Percentiles rank a stretch among this genome's conserved stretches.
Evolutionary conservation across 2,797 vertebrate genomes (phyloP).

Genomic region (Simalia tracyae): DNA sequence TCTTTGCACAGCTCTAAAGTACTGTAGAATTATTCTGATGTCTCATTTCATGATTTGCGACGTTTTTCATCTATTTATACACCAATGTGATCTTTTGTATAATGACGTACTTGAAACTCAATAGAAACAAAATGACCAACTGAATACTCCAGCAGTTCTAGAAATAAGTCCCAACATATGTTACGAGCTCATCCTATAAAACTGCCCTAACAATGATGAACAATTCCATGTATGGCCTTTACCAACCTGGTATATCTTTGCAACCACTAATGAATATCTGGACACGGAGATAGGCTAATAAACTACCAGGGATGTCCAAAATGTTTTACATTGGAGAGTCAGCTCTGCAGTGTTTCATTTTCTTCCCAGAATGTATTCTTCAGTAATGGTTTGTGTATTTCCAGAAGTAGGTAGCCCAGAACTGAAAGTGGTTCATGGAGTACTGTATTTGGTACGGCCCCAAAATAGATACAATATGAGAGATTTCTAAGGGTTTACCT

Average conservation of each 20-base stretch:
- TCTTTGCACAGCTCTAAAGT: neutral
- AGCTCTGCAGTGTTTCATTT: neutral
- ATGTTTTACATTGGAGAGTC: neutral
- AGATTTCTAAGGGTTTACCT: neutral
- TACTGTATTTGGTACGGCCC: neutral
- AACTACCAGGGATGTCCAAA: neutral
- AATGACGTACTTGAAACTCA: slow-evolving; percentile 30
- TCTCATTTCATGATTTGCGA: slow-evolving; percentile 20
- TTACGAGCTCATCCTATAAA: neutral
- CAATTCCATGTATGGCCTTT: neutral
- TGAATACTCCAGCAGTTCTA: slow-evolving; percentile 50
- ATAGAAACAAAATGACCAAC: slow-evolving; percentile 50
- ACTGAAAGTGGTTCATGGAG: neutral
- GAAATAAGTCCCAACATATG: neutral
- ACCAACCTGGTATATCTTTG: neutral
- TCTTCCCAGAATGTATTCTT: neutral
- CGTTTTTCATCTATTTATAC: slow-evolving; percentile 39
- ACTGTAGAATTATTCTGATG: slow-evolving; percentile 33
- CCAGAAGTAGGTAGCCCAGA: neutral
- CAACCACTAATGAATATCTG: neutral
- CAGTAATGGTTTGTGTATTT: neutral
- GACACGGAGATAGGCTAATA: neutral
- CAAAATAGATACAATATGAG: neutral
- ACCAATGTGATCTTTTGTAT: slow-evolving; percentile 24
- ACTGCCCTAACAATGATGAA: neutral